Base-by-base conservation (phyloP, 2,113 vertebrate genomes). In the Ceyx melanurus region DNA sequence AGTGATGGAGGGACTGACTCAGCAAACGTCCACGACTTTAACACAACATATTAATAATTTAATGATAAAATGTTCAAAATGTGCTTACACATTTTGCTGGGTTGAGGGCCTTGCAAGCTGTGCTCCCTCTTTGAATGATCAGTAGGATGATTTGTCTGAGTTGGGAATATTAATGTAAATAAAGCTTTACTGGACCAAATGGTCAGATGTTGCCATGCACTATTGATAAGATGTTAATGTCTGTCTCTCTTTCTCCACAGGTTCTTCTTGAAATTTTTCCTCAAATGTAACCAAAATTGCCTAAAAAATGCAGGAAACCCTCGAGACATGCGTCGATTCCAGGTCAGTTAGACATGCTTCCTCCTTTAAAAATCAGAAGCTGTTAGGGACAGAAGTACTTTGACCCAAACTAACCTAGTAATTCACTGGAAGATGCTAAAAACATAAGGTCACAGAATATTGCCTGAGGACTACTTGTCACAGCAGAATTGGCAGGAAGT, bases 231-330 rank as follows among this genome's bases (percentile, higher is more conserved):
- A 65, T 10, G 6, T 53, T 98, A 95, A 98, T 65, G 28, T 26
- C n/a, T 0, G 0, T 91, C 40, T 94, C 93, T 94, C 66, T 96
- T 97, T 97, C 82, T 97, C 62, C 68, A 64, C 96, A 99, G 99
- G 97, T 99, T 99, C 98, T 99, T 99, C 98, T 98, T 99, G 96
- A 99, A 99, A 97, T 99, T 99, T 97, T 99, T 99, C 97, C 98
- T 99, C 97, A 99, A 99, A 98, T 99, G 99, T 97, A 99, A 99
- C 98, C 99, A 99, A 98, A 99, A 99, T 98, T 99, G 99, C 97
- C 97, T 99, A 98, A 99, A 99, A 98, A 99, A 99, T 97, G 99
- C 99, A 58, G 99, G 99, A 97, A 99, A 99, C 96, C 99, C 99
- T 73, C 98, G 99, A 92, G 99, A 99, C 97, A 99, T 99, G 99